Evolutionary conservation across 2,113 vertebrate genomes (phyloP), one percentile per base, ranked within the genome.

Genomic region (Tetrao urogallus): DNA sequence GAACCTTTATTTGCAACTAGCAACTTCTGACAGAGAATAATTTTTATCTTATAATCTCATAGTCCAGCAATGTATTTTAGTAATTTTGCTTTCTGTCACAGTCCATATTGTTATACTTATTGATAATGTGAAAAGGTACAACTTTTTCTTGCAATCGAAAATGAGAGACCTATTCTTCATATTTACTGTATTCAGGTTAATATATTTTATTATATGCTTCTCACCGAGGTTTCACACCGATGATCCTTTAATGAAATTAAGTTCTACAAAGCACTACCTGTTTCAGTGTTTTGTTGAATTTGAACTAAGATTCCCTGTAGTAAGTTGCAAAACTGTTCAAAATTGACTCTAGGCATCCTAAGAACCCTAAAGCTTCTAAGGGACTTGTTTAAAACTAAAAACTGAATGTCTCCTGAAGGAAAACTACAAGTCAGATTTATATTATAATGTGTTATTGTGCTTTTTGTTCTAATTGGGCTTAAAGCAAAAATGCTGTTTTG

Each of bases 311-410:
- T 97, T 97, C 97, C 97, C 97, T 65, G 72, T 93, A 94, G 97
- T 96, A 97, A 97, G 92, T 92, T 96, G 91, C 67, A 87, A 97
- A 97, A 97, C 96, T 98, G 96, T 83, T 98, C 95, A 96, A 95
- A 97, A 97, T 97, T 97, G 96, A 97, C 97, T 98, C 94, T 70
- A 96, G 95, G 96, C 93, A 96, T 97, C 91, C 22, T 97, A 97
- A 98, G 97, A 98, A 97, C 97, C 96, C 96, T 98, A 97, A 98
- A 97, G 97, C 95, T 98, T 97, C 97, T 95, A 92, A 95, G 97
- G 88, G 97, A 97, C 86, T 97, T 97, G 57, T 92, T 97, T 92
- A 98, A 97, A 97, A 94, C 96, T 96, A 93, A 97, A 97, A 97
- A 82, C 92, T 88, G 86, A 97, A 89, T 97, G 96, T 96, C 87